These are phyloP conservation scores for Penaeus indicus DNA, from an alignment of 1,140 invertebrate species.

Conservation along the genomic window DNA sequence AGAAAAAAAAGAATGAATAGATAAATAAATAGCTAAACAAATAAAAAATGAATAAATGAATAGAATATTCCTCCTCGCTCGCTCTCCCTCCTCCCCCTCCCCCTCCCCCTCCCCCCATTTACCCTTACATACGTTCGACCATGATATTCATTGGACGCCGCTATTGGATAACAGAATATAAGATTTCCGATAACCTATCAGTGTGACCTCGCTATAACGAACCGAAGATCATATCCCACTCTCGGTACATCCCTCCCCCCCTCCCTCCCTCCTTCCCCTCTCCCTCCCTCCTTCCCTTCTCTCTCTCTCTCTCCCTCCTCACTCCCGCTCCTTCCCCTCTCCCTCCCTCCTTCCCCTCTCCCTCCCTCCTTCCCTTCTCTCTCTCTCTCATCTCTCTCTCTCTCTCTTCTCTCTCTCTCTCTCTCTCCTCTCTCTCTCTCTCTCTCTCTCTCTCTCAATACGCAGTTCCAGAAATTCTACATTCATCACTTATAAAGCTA, in stretches of 20 bases:
- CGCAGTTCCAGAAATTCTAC: no score
- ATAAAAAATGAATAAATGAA: no score
- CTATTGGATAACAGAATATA: no score
- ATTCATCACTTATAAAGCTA: no score
- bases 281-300: constrained; percentile 32
- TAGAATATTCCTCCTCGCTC: no score
- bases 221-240: no score
- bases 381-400: not conserved
- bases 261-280: constrained; percentile 30
- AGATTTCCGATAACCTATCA: no score
- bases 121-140: not conserved
- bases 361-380: not conserved
- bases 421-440: not conserved
- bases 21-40: no score
- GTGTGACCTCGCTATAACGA: no score
- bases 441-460: not conserved
- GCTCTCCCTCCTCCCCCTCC: not conserved
- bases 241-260: not conserved
- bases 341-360: not conserved
- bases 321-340: not conserved
- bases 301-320: not conserved
- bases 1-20: no score
- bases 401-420: not conserved
- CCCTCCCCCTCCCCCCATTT: not conserved
- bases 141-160: no score